Conservation (phyloP, 2,797 vertebrate genomes). For the Artibeus jamaicensis region DNA sequence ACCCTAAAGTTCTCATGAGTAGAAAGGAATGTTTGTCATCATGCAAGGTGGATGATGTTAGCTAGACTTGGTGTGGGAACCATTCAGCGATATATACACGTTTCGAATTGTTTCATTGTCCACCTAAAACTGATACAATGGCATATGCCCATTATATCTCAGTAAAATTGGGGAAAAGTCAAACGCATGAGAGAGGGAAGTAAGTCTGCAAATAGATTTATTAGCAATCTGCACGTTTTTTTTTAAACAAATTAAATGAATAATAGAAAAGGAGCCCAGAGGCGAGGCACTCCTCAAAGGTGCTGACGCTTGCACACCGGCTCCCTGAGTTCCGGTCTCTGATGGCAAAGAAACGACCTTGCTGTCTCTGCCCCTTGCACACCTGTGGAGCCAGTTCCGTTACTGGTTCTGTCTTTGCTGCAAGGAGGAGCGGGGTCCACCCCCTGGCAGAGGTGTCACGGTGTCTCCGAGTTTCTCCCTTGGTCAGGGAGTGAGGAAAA, state of each 20-base stretch:
- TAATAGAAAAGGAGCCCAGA: neutral
- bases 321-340: neutral
- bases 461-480: neutral
- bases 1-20: neutral
- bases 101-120: neutral
- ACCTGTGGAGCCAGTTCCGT: too few relatives aligned
- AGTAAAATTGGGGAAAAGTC: neutral
- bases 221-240: neutral
- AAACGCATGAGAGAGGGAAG: neutral
- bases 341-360: neutral
- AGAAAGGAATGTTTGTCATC: neutral
- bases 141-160: neutral
- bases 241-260: neutral
- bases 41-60: neutral
- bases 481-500: neutral
- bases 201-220: neutral
- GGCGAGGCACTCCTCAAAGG: neutral
- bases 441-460: neutral
- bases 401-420: neutral
- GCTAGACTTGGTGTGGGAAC: neutral
- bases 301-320: neutral
- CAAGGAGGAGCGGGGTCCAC: neutral
- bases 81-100: neutral
- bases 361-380: neutral
- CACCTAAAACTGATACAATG: neutral